These are phyloP conservation scores for Amphipoea oculea DNA, from an alignment of 2,888 invertebrate species.

Conservation along the genomic window DNA sequence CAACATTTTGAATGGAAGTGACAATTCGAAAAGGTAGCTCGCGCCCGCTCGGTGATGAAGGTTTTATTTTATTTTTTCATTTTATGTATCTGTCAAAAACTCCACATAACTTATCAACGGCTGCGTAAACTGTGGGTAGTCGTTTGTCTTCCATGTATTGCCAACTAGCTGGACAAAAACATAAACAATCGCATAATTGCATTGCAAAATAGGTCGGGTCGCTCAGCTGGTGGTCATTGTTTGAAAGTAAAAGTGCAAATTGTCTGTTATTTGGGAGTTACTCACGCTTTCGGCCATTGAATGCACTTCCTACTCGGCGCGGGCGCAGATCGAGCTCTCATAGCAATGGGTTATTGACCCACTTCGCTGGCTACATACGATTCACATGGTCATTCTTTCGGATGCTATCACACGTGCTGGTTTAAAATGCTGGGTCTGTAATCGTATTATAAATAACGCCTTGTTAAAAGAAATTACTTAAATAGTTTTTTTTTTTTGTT, in stretches of 20 bases:
- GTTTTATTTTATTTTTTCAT: not conserved
- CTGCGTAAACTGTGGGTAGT: not conserved
- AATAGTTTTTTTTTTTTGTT: not conserved
- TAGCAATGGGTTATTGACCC: conserved; percentile 72
- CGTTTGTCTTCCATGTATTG: not conserved
- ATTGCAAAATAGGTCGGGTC: conserved; percentile 52
- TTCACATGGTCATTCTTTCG: conserved; percentile 44
- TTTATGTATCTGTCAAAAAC: not conserved
- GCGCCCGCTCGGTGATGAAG: not conserved
- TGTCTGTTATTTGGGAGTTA: conserved; percentile 69
- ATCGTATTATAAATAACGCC: conserved; percentile 2
- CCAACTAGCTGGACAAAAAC: conserved; percentile 9
- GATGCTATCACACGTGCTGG: conserved; percentile 33
- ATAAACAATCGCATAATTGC: conserved; percentile 17
- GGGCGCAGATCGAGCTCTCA: conserved; percentile 49
- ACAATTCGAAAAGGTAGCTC: not conserved
- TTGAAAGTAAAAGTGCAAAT: conserved; percentile 67
- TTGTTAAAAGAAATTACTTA: not conserved
- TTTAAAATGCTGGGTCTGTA: conserved; percentile 29
- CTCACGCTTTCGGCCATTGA: conserved; percentile 79
- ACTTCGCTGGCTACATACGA: conserved; percentile 62
- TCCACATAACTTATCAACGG: not conserved
- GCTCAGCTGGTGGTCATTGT: conserved; percentile 59
- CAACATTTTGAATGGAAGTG: no score
- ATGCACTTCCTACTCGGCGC: conserved; percentile 71